These are phyloP conservation scores for Hippocampus mohnikei DNA, from an alignment of 2,113 vertebrate genomes.

Conservation along the genomic window DNA sequence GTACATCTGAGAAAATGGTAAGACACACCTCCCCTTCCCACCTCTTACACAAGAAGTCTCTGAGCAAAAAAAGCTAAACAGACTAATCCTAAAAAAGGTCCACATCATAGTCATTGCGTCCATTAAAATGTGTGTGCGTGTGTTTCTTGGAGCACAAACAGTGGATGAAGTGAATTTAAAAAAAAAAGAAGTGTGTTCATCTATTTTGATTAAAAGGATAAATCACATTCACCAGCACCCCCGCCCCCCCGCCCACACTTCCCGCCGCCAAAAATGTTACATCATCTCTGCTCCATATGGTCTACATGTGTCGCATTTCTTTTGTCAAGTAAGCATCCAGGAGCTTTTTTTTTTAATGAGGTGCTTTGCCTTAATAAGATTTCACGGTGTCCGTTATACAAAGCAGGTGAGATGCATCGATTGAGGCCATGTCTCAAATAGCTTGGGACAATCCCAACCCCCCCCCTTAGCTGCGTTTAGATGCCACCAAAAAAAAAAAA, in stretches of 20 bases:
- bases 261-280: neutral
- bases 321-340: slow-evolving; percentile 38
- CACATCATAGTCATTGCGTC: slow-evolving; percentile 64
- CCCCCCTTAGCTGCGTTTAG: slow-evolving; percentile 54
- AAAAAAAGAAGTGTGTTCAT: neutral
- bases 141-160: neutral
- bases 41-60: slow-evolving; percentile 29
- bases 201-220: neutral
- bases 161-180: neutral
- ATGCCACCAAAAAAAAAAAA: slow-evolving; percentile 54
- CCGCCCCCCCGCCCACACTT: no score
- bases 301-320: slow-evolving; percentile 58
- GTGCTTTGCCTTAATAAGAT: slow-evolving; percentile 65
- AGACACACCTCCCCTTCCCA: slow-evolving; percentile 74
- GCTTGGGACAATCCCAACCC: no score
- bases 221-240: neutral
- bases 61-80: slow-evolving; percentile 51
- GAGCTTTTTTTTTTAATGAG: slow-evolving; percentile 55
- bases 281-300: slow-evolving; percentile 58
- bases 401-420: slow-evolving; percentile 48
- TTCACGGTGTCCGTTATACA: slow-evolving; percentile 60
- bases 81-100: slow-evolving; percentile 78
- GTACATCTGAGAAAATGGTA: slow-evolving; percentile 99
- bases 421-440: slow-evolving; percentile 25
- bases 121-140: slow-evolving; percentile 12